These are phyloP conservation scores for Taxidea taxus DNA, from an alignment of 2,113 vertebrate genomes.

Conservation along the genomic window DNA sequence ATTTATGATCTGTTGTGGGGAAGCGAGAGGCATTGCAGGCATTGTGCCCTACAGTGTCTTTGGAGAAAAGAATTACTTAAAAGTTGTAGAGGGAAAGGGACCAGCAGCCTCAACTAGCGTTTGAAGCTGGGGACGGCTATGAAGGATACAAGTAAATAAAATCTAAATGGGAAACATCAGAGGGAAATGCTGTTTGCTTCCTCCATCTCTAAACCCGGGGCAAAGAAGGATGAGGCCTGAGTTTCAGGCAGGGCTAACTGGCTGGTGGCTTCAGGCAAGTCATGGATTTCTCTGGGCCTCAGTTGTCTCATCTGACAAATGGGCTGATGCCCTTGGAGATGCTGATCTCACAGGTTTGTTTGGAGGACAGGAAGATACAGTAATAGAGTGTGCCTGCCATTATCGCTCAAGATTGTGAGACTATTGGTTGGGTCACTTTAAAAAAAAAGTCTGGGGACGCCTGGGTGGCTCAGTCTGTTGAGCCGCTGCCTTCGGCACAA, in stretches of 20 bases:
- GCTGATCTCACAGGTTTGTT: neutral
- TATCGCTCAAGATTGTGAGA: accelerated
- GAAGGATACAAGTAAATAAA: too few species aligned
- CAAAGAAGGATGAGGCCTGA: neutral
- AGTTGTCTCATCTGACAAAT: neutral
- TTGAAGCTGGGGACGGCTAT: neutral
- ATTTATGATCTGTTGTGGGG: neutral
- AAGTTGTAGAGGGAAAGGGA: neutral
- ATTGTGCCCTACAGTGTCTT: neutral
- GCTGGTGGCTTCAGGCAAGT: neutral
- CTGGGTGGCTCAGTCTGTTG: too few species aligned
- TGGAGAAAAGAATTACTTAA: neutral
- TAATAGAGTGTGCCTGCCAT: neutral
- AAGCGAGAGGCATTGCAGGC: accelerated
- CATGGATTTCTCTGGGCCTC: neutral
- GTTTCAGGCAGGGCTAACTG: neutral
- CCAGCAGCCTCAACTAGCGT: accelerated
- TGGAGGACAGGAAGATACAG: neutral
- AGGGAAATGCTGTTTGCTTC: neutral
- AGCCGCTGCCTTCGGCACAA: too few species aligned
- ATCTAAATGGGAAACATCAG: neutral
- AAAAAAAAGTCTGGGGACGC: neutral
- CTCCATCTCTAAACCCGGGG: neutral
- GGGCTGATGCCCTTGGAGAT: accelerated
- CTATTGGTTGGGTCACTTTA: neutral